Evolutionary conservation across 2,113 vertebrate species (phyloP).

Genomic region (Chaenogobius annularis): DNA sequence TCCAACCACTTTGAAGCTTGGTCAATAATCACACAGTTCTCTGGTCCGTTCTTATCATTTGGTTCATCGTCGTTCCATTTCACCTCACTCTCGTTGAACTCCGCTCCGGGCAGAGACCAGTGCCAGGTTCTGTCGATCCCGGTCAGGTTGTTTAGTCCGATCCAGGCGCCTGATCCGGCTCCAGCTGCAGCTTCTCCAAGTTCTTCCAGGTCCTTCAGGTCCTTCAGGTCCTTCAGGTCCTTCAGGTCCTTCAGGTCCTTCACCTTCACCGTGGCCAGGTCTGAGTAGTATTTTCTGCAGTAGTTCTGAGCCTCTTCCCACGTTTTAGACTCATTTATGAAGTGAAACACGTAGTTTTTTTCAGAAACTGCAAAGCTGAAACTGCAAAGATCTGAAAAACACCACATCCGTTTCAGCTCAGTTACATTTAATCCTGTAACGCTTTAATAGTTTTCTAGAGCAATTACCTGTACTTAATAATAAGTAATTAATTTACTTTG

Average conservation of each 20-base stretch:
- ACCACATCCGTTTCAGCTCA: not conserved
- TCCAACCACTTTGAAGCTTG: fast-evolving
- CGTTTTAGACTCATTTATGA: fast-evolving
- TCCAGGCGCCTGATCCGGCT: conserved; percentile 16
- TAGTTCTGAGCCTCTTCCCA: conserved; percentile 9
- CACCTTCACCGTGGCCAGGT: too few species aligned
- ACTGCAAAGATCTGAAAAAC: not conserved
- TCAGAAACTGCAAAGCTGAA: too few species aligned
- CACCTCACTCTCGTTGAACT: not conserved
- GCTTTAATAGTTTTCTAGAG: too few species aligned
- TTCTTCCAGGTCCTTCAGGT: conserved; percentile 12
- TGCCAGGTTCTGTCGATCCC: conserved; percentile 10
- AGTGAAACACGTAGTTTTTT: conserved; percentile 20
- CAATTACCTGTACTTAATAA: too few species aligned
- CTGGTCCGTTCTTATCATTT: too few species aligned
- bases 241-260: too few species aligned
- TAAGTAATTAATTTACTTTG: too few species aligned
- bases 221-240: too few species aligned
- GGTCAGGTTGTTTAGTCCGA: conserved; percentile 14
- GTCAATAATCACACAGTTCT: too few species aligned
- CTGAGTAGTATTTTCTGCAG: too few species aligned
- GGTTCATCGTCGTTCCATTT: too few species aligned
- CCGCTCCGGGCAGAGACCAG: conserved; percentile 31
- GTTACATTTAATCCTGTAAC: too few species aligned
- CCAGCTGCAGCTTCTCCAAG: fast-evolving